A percentile compares a stretch with the other conserved stretches of the same genome.
Evolutionary conservation across 2,797 vertebrate genomes (phyloP).

Genomic region (Nannoperca australis): DNA sequence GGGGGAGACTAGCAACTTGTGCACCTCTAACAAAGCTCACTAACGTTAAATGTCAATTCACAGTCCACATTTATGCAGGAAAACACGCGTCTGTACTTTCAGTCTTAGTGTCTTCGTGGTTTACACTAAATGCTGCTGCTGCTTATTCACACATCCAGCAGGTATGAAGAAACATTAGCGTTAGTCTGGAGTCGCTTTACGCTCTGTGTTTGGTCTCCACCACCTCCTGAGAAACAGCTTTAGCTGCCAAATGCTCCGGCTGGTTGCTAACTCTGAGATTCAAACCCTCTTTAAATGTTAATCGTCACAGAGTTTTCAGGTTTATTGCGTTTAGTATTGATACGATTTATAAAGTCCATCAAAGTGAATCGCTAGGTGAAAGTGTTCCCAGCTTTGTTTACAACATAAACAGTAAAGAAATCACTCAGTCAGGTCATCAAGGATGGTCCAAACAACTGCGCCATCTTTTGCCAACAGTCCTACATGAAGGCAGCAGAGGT

Average conservation of each 20-base stretch:
- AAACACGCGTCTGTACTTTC: neutral
- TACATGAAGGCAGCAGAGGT: no score
- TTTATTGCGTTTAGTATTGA: neutral
- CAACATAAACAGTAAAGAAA: neutral
- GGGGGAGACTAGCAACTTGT: neutral
- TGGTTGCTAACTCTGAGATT: neutral
- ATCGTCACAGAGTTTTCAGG: neutral
- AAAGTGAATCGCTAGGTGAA: neutral
- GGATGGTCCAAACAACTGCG: no score
- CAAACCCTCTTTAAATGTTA: no score
- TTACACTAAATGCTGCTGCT: neutral
- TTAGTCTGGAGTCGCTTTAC: neutral
- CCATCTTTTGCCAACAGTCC: no score
- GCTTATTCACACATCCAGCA: neutral
- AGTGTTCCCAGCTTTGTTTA: neutral
- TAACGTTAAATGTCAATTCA: neutral
- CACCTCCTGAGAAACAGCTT: neutral
- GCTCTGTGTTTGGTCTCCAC: no score
- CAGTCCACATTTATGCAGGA: neutral
- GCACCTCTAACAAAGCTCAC: neutral
- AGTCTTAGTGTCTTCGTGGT: neutral
- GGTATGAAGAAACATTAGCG: neutral
- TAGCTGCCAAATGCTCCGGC: neutral
- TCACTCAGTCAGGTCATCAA: no score
- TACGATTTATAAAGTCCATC: neutral